phyloP scores from a whole-genome alignment of 2,888 invertebrate genomes.

The Erpobdella octoculata region DNA sequence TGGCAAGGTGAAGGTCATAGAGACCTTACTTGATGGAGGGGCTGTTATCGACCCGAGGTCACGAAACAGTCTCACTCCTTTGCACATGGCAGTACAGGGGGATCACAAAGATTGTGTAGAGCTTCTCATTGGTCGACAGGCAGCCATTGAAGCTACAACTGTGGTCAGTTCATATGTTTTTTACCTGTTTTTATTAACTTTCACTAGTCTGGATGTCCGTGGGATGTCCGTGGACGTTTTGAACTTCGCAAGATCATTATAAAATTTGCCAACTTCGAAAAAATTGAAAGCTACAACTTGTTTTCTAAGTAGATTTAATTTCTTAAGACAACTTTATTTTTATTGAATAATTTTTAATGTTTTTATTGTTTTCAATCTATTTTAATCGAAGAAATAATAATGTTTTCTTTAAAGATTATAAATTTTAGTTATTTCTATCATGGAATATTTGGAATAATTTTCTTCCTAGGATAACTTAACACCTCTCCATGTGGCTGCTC shows the following conservation, averaged over 20 bases:
- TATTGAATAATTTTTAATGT: background rate
- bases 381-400: background rate
- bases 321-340: too few relatives aligned
- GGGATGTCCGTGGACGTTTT: too few relatives aligned
- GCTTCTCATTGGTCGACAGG: conserved; percentile 81
- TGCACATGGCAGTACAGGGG: conserved; percentile 99
- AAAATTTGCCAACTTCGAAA: too few relatives aligned
- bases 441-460: too few relatives aligned
- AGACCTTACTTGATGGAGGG: conserved; percentile 82
- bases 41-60: conserved; percentile 97
- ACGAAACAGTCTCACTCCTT: conserved; percentile 93
- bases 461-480: conserved; percentile 5
- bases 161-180: conserved; percentile 30
- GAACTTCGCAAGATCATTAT: too few relatives aligned
- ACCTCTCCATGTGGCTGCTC: conserved; percentile 22
- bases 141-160: conserved; percentile 75
- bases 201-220: too few relatives aligned
- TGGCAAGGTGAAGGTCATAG: conserved; percentile 91
- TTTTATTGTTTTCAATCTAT: background rate
- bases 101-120: conserved; percentile 95
- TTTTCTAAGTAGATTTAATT: too few relatives aligned
- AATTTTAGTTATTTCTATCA: too few relatives aligned
- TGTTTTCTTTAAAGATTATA: too few relatives aligned
- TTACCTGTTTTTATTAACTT: too few relatives aligned
- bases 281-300: too few relatives aligned